A percentile compares a stretch with the other conserved stretches of the same genome.
These are phyloP conservation scores for Triplophysa rosa DNA, from an alignment of 2,113 vertebrate species.

Conservation along the genomic window DNA sequence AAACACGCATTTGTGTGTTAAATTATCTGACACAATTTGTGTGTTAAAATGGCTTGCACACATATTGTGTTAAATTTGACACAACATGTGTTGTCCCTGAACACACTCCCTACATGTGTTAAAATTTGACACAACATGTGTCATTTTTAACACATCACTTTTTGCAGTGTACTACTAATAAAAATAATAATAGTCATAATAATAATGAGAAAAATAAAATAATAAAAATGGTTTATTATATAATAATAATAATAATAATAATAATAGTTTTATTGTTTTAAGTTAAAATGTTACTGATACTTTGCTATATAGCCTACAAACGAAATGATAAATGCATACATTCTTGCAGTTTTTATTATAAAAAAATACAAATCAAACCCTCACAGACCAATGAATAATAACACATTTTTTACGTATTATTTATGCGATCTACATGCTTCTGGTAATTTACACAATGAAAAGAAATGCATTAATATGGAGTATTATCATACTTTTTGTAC, in stretches of 20 bases:
- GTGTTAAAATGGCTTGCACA: no score
- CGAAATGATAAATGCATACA: slow-evolving; percentile 10
- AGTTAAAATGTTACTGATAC: neutral
- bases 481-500: neutral
- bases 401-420: neutral
- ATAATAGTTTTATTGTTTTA: neutral
- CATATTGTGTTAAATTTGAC: no score
- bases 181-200: no score
- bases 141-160: no score
- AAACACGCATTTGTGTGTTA: no score
- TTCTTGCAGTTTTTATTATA: slow-evolving; percentile 43
- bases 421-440: neutral
- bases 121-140: no score
- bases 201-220: no score
- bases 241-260: neutral
- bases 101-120: no score
- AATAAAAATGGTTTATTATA: neutral
- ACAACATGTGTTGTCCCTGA: no score
- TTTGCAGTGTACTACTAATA: no score
- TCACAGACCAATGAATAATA: slow-evolving; percentile 2
- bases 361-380: slow-evolving; percentile 39
- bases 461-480: neutral
- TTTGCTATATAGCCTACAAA: neutral
- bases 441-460: neutral
- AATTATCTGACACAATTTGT: no score